phyloP scores from a whole-genome alignment of 2,888 invertebrate species.

The Pollenia labialis region DNA sequence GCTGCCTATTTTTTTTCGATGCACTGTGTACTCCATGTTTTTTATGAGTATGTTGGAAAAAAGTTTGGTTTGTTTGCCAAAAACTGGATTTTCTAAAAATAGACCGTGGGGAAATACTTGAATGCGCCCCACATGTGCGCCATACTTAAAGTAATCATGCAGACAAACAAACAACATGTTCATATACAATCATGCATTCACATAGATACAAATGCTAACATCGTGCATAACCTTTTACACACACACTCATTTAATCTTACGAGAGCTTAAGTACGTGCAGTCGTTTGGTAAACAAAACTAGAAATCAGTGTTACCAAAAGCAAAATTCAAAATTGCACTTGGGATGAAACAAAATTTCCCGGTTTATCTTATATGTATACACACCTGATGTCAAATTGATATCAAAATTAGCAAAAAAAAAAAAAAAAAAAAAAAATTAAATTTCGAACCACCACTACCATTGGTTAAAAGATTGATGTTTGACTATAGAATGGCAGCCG shows the following conservation, averaged over 20 bases:
- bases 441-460: no score
- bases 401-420: no score
- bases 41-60: slow-evolving; percentile 3
- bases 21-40: slow-evolving; percentile 12
- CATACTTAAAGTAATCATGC: slow-evolving; percentile 61
- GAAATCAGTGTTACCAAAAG: no score
- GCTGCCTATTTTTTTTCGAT: slow-evolving; percentile 23
- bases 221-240: background rate
- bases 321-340: no score
- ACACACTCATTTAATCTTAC: background rate
- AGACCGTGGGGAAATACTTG: slow-evolving; percentile 82
- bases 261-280: background rate
- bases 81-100: slow-evolving; percentile 83
- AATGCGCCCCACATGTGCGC: slow-evolving; percentile 80
- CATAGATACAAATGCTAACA: background rate
- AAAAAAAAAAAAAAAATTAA: no score
- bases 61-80: slow-evolving; percentile 76
- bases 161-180: slow-evolving; percentile 30
- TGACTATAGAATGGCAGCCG: no score
- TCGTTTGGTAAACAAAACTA: no score
- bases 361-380: no score
- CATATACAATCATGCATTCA: background rate
- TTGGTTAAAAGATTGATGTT: no score
- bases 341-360: no score
- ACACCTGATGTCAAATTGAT: no score